Conservation (phyloP, 2,888 invertebrate species). For the Andrena hattorfiana region DNA sequence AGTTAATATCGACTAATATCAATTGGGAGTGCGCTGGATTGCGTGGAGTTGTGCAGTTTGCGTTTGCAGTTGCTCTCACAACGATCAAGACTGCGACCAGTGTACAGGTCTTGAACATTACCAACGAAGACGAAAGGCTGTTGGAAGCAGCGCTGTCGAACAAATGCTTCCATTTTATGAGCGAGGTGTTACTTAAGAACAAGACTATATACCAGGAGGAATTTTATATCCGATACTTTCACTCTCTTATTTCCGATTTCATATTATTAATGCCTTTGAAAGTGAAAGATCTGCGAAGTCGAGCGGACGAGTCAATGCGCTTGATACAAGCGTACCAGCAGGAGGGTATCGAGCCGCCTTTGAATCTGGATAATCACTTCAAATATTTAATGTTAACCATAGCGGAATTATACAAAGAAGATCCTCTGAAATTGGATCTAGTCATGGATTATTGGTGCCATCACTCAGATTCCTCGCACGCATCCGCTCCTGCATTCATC, state of each 20-base stretch:
- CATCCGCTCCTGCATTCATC: conserved; percentile 81
- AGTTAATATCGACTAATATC: conserved; percentile 85
- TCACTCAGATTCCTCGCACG: conserved; percentile 83
- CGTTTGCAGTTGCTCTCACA: conserved; percentile 89
- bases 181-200: conserved; percentile 90
- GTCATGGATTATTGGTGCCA: conserved; percentile 94
- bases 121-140: conserved; percentile 93
- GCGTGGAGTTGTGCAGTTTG: conserved; percentile 89
- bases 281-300: conserved; percentile 92
- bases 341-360: conserved; percentile 92
- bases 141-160: conserved; percentile 92
- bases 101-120: conserved; percentile 86
- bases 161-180: conserved; percentile 92
- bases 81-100: conserved; percentile 88
- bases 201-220: conserved; percentile 90
- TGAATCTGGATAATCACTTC: conserved; percentile 91
- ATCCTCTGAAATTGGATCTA: conserved; percentile 89
- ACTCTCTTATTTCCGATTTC: conserved; percentile 95
- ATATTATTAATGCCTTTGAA: conserved; percentile 97
- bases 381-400: conserved; percentile 93
- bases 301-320: conserved; percentile 95
- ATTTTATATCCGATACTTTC: conserved; percentile 93
- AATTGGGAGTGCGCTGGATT: conserved; percentile 87
- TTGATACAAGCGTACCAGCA: conserved; percentile 91
- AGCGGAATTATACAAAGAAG: conserved; percentile 91